Evolutionary conservation across 2,888 invertebrate species (phyloP), one percentile per base, ranked within the genome.

Genomic region (Neoitamus cyanurus): DNA sequence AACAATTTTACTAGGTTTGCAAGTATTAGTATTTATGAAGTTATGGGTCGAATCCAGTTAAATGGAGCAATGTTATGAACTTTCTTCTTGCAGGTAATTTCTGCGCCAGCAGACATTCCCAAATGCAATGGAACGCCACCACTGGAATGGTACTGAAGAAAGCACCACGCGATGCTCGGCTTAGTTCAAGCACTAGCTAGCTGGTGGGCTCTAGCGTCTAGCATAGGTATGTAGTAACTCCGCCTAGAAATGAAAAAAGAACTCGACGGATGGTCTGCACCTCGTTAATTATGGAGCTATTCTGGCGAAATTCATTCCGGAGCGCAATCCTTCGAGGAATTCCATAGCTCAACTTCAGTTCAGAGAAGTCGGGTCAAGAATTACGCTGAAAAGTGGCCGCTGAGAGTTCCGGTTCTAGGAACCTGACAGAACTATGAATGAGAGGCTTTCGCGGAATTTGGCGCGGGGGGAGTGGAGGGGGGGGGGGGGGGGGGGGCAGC

Each of bases 281-380:
- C 58, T 58, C 58, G 15, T 58, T 58, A 58, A 58, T 58, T 58
- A 58, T 58, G 58, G 7, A 58, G 58, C 58, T 58, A 25, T 20
- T 58, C 58, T 58, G 25, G 58, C 58, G 58, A 58, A 58, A 58
- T 58, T 5, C 20, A 58, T 58, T 15, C 9, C 58, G 25, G 3
- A 3, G 25, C 15, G 25, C 58, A 58, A 20, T 58, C 15, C 25
- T 58, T 58, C 58, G 58, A 58, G 58, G 58, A 58, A 58, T 58
- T 58, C 20, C 58, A 58, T 58, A 58, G 58, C 20, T 58, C 25
- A 58, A 58, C 58, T 58, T 58, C 25, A 58, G 58, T 73, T 73
- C 73, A 73, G 9, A 73, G 73, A 73, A 73, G 36, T 34, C 2
- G 36, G 73, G 73, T 73, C 31, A 58, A 58, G 58, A 58, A 58